Evolutionary conservation across 2,113 vertebrate species (phyloP).

Genomic region (Lethenteron camtschaticum): DNA sequence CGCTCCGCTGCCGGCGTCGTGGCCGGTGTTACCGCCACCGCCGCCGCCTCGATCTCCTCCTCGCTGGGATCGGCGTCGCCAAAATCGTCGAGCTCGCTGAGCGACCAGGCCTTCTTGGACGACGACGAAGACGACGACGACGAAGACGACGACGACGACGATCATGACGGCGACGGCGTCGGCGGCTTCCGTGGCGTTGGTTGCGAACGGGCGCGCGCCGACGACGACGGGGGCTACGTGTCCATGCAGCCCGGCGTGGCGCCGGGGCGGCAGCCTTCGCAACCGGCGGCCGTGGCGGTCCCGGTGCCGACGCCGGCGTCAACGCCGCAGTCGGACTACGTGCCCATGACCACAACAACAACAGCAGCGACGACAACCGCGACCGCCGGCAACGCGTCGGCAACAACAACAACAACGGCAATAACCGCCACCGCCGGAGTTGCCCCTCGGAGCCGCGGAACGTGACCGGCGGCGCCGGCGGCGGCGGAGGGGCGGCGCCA

Average conservation of each 20-base stretch:
- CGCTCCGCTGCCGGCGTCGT: too few relatives aligned
- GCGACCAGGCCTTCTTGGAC: conserved; percentile 24
- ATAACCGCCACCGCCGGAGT: too few relatives aligned
- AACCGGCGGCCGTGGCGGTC: conserved; percentile 41
- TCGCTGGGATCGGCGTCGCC: conserved; percentile 13
- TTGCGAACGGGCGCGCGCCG: conserved; percentile 1
- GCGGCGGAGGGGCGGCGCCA: neutral
- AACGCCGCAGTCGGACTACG: neutral
- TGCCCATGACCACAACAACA: neutral
- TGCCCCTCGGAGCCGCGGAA: neutral
- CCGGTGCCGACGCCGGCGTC: neutral
- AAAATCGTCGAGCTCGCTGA: neutral
- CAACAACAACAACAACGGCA: too few relatives aligned
- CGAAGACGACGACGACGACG: conserved; percentile 22
- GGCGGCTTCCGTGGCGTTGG: conserved; percentile 24
- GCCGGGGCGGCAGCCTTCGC: conserved; percentile 27
- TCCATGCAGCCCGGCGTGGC: conserved; percentile 34
- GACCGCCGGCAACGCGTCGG: neutral
- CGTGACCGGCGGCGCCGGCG: neutral
- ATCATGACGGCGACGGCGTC: conserved; percentile 12
- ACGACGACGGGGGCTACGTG: conserved; percentile 30
- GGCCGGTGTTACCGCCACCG: too few relatives aligned
- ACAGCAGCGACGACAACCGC: too few relatives aligned
- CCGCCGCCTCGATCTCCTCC: conserved; percentile 8
- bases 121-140: conserved; percentile 21